A percentile compares a stretch with the other conserved stretches of the same genome.
phyloP scores from a whole-genome alignment of 2,797 vertebrate genomes.

The Syngnathus acus region DNA sequence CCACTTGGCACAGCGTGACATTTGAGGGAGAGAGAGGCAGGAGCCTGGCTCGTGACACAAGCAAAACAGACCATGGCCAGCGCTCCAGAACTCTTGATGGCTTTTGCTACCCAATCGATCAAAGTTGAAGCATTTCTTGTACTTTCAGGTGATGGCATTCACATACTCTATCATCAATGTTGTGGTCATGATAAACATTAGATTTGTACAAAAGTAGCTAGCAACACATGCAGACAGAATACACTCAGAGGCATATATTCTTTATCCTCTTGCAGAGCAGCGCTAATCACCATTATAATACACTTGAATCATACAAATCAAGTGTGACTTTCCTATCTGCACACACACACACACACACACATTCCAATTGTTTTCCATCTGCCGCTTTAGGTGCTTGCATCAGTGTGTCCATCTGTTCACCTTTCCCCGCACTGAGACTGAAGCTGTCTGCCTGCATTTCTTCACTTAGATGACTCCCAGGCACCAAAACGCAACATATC shows the following conservation, averaged over 20 bases:
- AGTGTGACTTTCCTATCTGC: not conserved
- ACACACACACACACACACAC: not conserved
- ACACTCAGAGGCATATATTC: no score
- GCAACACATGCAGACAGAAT: no score
- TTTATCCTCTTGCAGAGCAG: no score
- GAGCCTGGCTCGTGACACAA: constrained; percentile 28
- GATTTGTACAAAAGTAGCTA: no score
- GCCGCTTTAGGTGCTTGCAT: not conserved
- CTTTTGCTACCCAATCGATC: constrained; percentile 29
- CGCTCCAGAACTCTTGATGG: constrained; percentile 25
- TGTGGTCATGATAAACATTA: no score
- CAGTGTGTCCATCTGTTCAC: constrained; percentile 13
- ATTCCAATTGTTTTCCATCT: not conserved
- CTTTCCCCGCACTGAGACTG: constrained; percentile 14
- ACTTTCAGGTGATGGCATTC: not conserved
- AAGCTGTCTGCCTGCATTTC: constrained; percentile 21
- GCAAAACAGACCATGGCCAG: constrained; percentile 18
- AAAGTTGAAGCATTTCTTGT: constrained; percentile 29
- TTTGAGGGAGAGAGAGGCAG: constrained; percentile 20
- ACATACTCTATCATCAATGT: no score
- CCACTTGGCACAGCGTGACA: constrained; percentile 54
- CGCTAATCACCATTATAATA: not conserved
- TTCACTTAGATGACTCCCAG: constrained; percentile 17
- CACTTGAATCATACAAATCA: not conserved
- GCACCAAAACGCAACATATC: constrained; percentile 13